Evolutionary conservation across 64 coral and sea anemone genomes (phyloP), one percentile per base, ranked within the genome.

Genomic region (Acropora tenuis): DNA sequence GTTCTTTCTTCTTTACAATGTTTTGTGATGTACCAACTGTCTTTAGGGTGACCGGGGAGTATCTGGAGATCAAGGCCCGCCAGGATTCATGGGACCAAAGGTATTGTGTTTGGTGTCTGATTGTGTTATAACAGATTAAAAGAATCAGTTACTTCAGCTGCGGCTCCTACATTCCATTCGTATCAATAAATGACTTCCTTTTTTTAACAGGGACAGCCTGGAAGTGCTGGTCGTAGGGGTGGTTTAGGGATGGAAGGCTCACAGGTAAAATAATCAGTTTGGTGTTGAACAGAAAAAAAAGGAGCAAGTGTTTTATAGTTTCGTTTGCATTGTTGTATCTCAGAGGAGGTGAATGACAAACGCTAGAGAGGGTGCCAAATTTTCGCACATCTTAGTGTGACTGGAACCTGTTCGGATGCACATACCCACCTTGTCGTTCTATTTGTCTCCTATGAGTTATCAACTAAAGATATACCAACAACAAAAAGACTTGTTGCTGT

Each of bases 41-140:
- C 68, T 45, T n/a, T 69, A 89, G 88, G 88, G 88, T n/a, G 88
- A 89, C 30, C 79, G 78, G 65, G 88, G 88, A 50, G 76, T 46
- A 41, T 47, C 11, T 9, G 88, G 88, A 30, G 76, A 89, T 50
- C 58, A 59, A 19, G 88, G 88, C 8, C 88, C 88, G 49, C 57
- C 59, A 48, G 88, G 88, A 66, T 47, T n/a, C 15, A 75, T 15
- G 6, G 80, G 80, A 46, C 55, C 40, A 13, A 83, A 79, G 75
- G 88, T 89, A 45, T 80, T 3, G 43, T 41, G 18, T 46, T 13
- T 6, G 15, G 43, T 41, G 18, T 46, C 11, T 6, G 15, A 60
- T 77, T 66, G 17, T 20, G 9, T 63, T 63, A 15, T 12, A 2
- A 55, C 0, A 55, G 0, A 55, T 5, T 4, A 55, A 9, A 55